Conservation (phyloP, 2,888 invertebrate genomes). For the Aplocera efformata region DNA sequence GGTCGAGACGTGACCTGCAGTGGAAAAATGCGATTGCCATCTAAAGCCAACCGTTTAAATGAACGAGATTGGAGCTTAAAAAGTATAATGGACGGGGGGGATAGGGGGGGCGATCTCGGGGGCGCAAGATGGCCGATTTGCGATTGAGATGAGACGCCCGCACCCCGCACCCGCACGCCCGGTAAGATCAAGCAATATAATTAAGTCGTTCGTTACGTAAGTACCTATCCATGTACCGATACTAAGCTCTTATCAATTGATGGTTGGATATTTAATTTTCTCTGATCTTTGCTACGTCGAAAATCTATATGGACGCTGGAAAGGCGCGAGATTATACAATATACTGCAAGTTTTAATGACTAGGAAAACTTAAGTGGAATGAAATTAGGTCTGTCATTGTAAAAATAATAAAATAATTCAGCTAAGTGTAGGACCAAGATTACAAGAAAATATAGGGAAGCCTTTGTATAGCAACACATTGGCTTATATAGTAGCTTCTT, state of each 20-base stretch:
- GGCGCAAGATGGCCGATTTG: slow-evolving; percentile 80
- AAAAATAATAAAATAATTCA: too few species aligned
- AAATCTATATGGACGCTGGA: too few species aligned
- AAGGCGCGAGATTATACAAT: too few species aligned
- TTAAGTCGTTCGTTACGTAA: slow-evolving; percentile 64
- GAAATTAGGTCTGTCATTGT: too few species aligned
- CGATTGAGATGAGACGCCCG: slow-evolving; percentile 78
- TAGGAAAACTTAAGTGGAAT: too few species aligned
- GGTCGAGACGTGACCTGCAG: slow-evolving; percentile 84
- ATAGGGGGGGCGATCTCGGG: slow-evolving; percentile 72
- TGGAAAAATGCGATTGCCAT: slow-evolving; percentile 86
- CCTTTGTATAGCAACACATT: too few species aligned
- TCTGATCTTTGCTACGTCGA: slow-evolving; percentile 8
- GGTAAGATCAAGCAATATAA: slow-evolving; percentile 76
- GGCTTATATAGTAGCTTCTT: too few species aligned
- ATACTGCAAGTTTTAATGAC: too few species aligned
- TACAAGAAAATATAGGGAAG: too few species aligned
- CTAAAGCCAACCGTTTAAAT: slow-evolving; percentile 86
- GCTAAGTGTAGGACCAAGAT: too few species aligned
- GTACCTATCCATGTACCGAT: slow-evolving; percentile 40
- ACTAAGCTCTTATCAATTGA: slow-evolving; percentile 26
- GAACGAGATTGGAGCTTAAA: slow-evolving; percentile 87
- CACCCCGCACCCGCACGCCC: slow-evolving; percentile 44
- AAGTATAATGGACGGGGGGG: slow-evolving; percentile 84
- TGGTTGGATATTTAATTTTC: slow-evolving; percentile 18